phyloP scores from a whole-genome alignment of 1,140 invertebrate species.

The Brachionus rotundiformis region DNA sequence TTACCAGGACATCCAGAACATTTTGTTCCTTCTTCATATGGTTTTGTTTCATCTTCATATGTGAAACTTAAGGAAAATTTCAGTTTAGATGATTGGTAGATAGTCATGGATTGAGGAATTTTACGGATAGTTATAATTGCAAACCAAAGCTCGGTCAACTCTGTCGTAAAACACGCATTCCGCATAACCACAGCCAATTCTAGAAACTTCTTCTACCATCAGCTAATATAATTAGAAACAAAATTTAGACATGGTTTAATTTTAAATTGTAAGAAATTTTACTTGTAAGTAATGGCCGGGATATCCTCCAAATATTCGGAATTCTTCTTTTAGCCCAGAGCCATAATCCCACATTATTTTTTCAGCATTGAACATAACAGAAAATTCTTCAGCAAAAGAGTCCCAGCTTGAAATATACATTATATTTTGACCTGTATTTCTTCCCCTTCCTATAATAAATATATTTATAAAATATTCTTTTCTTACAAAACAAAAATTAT shows the following conservation, averaged over 20 bases:
- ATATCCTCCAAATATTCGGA: not conserved
- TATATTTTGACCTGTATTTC: constrained; percentile 16
- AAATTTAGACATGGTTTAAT: no score
- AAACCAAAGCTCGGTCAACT: constrained; percentile 26
- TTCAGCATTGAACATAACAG: constrained; percentile 19
- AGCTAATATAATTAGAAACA: no score
- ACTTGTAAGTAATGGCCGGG: constrained; percentile 38
- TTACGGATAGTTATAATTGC: constrained; percentile 47
- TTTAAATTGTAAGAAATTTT: no score
- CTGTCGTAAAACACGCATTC: constrained; percentile 34
- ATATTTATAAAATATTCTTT: no score
- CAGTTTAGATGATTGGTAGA: no score
- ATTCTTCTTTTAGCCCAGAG: constrained; percentile 26
- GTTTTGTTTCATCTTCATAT: not conserved
- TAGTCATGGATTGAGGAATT: no score
- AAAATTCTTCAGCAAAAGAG: not conserved
- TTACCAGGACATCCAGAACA: constrained; percentile 7
- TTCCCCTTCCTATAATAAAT: not conserved
- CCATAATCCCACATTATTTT: constrained; percentile 27
- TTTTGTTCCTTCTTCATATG: constrained; percentile 13
- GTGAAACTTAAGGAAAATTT: not conserved
- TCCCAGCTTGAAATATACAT: not conserved
- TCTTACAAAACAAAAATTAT: not conserved
- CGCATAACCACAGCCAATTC: constrained; percentile 34
- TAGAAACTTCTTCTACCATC: constrained; percentile 9